Percentiles rank a stretch among this genome's conserved stretches.
phyloP scores from a whole-genome alignment of 1,140 invertebrate genomes.

The Chlorops oryzae region DNA sequence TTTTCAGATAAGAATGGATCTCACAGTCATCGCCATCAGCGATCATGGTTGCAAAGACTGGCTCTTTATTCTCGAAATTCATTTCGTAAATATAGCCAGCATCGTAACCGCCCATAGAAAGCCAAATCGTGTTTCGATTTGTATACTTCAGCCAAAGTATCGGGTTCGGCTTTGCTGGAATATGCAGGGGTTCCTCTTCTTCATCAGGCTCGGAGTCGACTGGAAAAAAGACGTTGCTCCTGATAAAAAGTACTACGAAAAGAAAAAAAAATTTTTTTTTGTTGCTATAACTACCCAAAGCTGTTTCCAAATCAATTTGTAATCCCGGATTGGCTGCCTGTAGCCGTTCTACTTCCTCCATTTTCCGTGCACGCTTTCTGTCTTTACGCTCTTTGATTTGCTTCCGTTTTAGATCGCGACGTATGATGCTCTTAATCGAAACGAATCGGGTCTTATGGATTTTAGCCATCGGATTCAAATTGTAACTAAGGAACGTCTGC shows the following conservation, averaged over 20 bases:
- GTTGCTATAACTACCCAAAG: constrained; percentile 43
- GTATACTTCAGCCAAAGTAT: constrained; percentile 53
- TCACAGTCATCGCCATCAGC: constrained; percentile 53
- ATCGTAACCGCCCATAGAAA: constrained; percentile 63
- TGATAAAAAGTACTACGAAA: constrained; percentile 1
- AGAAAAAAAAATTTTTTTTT: neutral
- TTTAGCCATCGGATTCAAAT: constrained; percentile 33
- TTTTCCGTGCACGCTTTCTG: constrained; percentile 52
- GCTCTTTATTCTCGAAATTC: constrained; percentile 45
- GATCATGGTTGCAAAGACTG: constrained; percentile 42
- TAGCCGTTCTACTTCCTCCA: constrained; percentile 52
- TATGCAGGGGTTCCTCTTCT: constrained; percentile 53
- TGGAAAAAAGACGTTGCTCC: constrained; percentile 21
- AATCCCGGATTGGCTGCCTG: constrained; percentile 53
- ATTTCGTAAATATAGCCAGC: constrained; percentile 71
- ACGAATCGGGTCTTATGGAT: constrained; percentile 50
- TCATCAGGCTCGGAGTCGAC: constrained; percentile 52
- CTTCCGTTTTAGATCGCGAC: constrained; percentile 47
- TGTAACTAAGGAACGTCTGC: constrained; percentile 50
- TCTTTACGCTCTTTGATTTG: constrained; percentile 49
- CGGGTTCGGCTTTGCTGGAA: constrained; percentile 53
- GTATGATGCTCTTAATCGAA: constrained; percentile 56
- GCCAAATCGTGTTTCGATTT: constrained; percentile 50
- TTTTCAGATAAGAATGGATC: constrained; percentile 52
- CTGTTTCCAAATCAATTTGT: constrained; percentile 55